Evolutionary conservation across 2,888 invertebrate genomes (phyloP), one percentile per base, ranked within the genome.

Genomic region (Nysson spinosus): DNA sequence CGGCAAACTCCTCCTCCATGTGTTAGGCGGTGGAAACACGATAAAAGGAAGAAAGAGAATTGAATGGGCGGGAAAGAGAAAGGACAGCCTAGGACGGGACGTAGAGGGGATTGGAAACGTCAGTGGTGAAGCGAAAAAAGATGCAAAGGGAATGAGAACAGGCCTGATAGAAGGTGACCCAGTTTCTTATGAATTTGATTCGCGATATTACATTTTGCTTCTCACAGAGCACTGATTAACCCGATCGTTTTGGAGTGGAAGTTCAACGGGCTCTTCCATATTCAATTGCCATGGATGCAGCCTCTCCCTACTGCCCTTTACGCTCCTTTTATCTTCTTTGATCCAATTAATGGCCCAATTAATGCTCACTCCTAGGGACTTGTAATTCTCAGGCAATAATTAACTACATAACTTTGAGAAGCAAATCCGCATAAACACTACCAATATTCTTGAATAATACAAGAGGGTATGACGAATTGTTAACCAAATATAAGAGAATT

Each of bases 161-260:
- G 40, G 44, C 44, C 46, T 62, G 62, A 68, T 55, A 58, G 68
- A 74, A 62, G 71, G 66, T 79, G 77, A 76, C 79, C 79, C 63
- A 77, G 66, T 81, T 81, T 65, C 66, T 78, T 72, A 67, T 74
- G 61, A 79, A 78, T 81, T 76, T 76, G 68, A 79, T 81, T 80
- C 69, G 55, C 66, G 65, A 77, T 75, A 74, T 81, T 77, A 79
- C 72, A 56, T 77, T 67, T 71, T 72, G 56, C 70, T 79, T 71
- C 72, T 68, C 70, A 69, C 52, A 65, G 40, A 44, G 57, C 55
- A 64, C 62, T 77, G 73, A 74, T 74, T 80, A 72, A 72, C 70
- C 62, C 55, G 54, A 63, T 63, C 56, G 55, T 69, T 58, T 52
- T 34, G 32, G 35, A 49, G 47, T 37, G 39, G 47, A 47, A 71